Evolutionary conservation across 2,113 vertebrate genomes (phyloP).

Genomic region (Vulpes lagopus): DNA sequence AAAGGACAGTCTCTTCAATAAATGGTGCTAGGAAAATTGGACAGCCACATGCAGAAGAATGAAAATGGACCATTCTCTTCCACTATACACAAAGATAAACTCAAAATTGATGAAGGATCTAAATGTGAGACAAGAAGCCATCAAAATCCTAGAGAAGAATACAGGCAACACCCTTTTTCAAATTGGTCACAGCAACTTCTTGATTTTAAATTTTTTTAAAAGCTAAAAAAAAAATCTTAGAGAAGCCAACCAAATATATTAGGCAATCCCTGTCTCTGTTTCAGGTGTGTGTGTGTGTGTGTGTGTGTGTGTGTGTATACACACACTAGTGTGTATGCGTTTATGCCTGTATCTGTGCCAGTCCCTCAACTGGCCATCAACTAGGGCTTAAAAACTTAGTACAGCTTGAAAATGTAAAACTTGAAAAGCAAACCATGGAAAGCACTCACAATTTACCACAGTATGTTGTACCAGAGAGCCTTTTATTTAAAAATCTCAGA

Average conservation of each 20-base stretch:
- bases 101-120: no score
- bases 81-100: no score
- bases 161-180: no score
- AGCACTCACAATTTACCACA: background rate
- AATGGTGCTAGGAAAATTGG: no score
- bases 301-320: background rate
- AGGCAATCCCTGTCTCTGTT: background rate
- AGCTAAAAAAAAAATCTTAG: background rate
- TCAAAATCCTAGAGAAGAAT: no score
- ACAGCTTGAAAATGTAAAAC: background rate
- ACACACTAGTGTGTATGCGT: background rate
- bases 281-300: background rate
- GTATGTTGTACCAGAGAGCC: background rate
- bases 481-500: background rate
- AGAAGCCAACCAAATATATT: background rate
- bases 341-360: background rate
- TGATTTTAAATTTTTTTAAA: no score
- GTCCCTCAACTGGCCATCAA: background rate
- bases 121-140: no score
- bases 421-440: background rate
- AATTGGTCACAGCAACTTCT: no score
- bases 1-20: no score
- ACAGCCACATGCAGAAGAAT: no score
- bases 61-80: no score
- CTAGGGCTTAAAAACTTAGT: background rate